Conservation (phyloP, 1,140 invertebrate species). For the Psix sp. region DNA sequence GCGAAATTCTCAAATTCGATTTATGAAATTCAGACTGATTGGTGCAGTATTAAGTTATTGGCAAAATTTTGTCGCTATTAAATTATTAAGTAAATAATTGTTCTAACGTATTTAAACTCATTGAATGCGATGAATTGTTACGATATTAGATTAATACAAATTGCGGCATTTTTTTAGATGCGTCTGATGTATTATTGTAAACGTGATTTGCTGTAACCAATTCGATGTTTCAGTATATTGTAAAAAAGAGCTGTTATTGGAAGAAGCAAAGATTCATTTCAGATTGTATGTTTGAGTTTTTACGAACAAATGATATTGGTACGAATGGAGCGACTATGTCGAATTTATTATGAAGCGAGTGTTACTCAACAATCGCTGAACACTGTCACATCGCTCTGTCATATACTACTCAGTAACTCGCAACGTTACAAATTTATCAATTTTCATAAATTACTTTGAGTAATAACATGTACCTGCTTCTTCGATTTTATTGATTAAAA, state of each 20-base stretch:
- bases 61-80: slow-evolving; percentile 37
- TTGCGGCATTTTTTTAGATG: slow-evolving; percentile 27
- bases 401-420: slow-evolving; percentile 40
- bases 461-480: slow-evolving; percentile 70
- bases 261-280: too few species aligned
- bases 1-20: not conserved
- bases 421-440: slow-evolving; percentile 37
- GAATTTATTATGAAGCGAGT: not conserved
- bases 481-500: slow-evolving; percentile 53
- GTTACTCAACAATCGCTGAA: slow-evolving; percentile 27
- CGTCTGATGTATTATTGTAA: too few species aligned
- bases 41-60: slow-evolving; percentile 44
- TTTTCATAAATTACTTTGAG: slow-evolving; percentile 57
- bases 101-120: slow-evolving; percentile 14
- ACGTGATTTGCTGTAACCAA: too few species aligned
- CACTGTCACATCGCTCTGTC: slow-evolving; percentile 59
- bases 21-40: slow-evolving; percentile 33
- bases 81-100: slow-evolving; percentile 22
- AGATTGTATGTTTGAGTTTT: too few species aligned
- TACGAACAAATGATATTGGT: too few species aligned
- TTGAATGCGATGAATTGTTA: slow-evolving; percentile 34
- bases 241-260: too few species aligned
- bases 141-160: slow-evolving; percentile 38
- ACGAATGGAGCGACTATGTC: not conserved
- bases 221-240: too few species aligned